Evolutionary conservation across 2,888 invertebrate species (phyloP).

Genomic region (Eubasilissa splendida): DNA sequence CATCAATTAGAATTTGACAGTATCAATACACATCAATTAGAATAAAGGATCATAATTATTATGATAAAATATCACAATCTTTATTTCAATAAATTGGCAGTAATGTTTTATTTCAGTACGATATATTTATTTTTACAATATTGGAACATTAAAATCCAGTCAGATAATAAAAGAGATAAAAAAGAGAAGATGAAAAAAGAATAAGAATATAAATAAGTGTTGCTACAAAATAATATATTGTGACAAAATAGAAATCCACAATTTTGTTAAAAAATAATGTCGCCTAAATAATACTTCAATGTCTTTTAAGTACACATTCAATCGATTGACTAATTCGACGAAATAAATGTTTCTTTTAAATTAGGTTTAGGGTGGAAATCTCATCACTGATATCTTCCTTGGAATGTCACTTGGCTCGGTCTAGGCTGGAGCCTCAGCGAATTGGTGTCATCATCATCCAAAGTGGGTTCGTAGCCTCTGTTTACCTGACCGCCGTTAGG

Average conservation of each 20-base stretch:
- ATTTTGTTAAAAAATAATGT: slow-evolving; percentile 10
- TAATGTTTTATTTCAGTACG: slow-evolving; percentile 38
- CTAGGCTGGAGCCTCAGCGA: slow-evolving; percentile 83
- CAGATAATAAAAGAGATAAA: slow-evolving; percentile 16
- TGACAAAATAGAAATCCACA: not conserved
- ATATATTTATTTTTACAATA: slow-evolving; percentile 32
- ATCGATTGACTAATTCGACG: slow-evolving; percentile 41
- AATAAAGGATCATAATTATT: slow-evolving; percentile 23
- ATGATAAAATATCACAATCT: slow-evolving; percentile 45
- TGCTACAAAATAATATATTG: not conserved
- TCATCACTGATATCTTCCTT: slow-evolving; percentile 51
- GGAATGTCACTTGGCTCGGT: slow-evolving; percentile 74
- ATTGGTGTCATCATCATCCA: slow-evolving; percentile 79
- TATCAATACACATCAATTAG: slow-evolving; percentile 29
- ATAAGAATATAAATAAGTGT: slow-evolving; percentile 18
- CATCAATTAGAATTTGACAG: slow-evolving; percentile 29
- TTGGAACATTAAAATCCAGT: slow-evolving; percentile 20
- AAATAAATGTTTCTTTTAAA: slow-evolving; percentile 20
- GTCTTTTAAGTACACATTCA: slow-evolving; percentile 56
- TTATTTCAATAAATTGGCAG: slow-evolving; percentile 40
- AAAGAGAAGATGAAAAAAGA: slow-evolving; percentile 19
- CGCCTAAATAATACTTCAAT: slow-evolving; percentile 34
- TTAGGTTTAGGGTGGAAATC: not conserved
- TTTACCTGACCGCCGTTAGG: slow-evolving; percentile 82
- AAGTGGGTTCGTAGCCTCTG: slow-evolving; percentile 81